Base-by-base conservation (phyloP, 2,113 vertebrate genomes). In the Dasyornis broadbenti region DNA sequence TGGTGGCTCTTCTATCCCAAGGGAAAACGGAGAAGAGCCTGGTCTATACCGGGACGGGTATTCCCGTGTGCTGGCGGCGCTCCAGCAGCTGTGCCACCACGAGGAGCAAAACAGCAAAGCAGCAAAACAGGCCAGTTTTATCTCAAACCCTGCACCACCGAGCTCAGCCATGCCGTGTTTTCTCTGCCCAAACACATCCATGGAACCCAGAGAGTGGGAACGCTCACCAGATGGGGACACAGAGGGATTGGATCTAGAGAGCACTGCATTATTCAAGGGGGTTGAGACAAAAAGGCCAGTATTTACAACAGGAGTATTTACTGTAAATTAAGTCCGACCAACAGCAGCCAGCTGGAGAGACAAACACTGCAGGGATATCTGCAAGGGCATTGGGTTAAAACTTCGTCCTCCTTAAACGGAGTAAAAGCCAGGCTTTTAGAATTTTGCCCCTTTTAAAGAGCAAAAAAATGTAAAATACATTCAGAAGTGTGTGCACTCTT, bases 311-410 rank as follows among this genome's bases (percentile, higher is more conserved):
- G 11, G 61, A 92, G 7, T 49, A 71, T 94, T 94, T 92, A 75
- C 52, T 42, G 59, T 53, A 69, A 95, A 94, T 94, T 78, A 82
- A 96, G 69, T 68, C 70, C 70, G 49, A 78, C 81, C 89, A 82
- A 7, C 7, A 71, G 52, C 60, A 94, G 39, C 52, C 70, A 91
- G 6, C 30, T 39, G 69, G 11, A 89, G 61, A 91, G 56, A n/a
- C 16, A 61, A 50, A 69, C 57, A 18, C 57, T 47, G 47, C 49
- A 83, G 27, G 26, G 33, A 63, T 11, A 90, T 10, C 33, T 60
- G 19, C 59, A 92, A 80, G 4, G 30, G 26, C 40, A 71, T 6
- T 56, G 20, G 23, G 39, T 40, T 73, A 10, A 78, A 82, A 7
- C 11, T 50, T 40, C 27, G 13, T 28, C 20, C 11, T 45, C 24